These are phyloP conservation scores for Bombus fervidus DNA, from an alignment of 1,140 invertebrate genomes.

Conservation along the genomic window DNA sequence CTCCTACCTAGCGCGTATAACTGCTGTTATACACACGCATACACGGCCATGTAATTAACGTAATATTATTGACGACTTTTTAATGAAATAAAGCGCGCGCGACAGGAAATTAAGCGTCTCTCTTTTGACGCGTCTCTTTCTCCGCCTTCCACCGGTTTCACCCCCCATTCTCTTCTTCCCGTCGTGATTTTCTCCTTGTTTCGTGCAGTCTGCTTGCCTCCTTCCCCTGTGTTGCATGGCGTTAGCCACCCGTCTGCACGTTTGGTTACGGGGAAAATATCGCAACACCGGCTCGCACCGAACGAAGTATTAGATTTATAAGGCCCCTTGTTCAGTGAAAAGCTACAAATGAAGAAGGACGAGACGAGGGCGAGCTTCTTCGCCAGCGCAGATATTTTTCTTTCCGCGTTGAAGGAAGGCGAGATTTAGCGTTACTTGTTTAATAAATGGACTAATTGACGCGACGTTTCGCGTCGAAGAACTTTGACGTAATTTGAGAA, in stretches of 20 bases:
- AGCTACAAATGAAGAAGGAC: slow-evolving; percentile 44
- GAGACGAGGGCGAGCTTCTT: not conserved
- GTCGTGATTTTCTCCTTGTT: slow-evolving; percentile 45
- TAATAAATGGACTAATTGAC: slow-evolving; percentile 25
- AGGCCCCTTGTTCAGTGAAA: slow-evolving; percentile 48
- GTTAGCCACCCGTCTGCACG: not conserved
- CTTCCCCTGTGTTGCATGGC: not conserved
- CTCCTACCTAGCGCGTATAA: too few relatives aligned
- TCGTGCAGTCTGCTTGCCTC: not conserved
- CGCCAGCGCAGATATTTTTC: slow-evolving; percentile 2
- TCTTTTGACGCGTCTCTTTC: slow-evolving; percentile 50
- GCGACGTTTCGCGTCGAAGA: not conserved
- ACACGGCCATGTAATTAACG: slow-evolving; percentile 41
- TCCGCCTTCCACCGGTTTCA: slow-evolving; percentile 4
- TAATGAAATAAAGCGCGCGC: slow-evolving; percentile 66
- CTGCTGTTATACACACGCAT: not conserved
- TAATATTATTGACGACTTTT: slow-evolving; percentile 70
- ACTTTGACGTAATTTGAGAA: not conserved
- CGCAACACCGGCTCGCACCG: slow-evolving; percentile 10
- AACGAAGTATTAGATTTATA: slow-evolving; percentile 40
- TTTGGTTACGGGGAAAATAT: slow-evolving; percentile 46
- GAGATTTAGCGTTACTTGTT: slow-evolving; percentile 11
- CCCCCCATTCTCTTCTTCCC: slow-evolving; percentile 4
- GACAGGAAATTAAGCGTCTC: slow-evolving; percentile 67
- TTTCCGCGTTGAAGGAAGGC: not conserved